Evolutionary conservation across 2,888 invertebrate genomes (phyloP).

Genomic region (Gonocerus acuteangulatus): DNA sequence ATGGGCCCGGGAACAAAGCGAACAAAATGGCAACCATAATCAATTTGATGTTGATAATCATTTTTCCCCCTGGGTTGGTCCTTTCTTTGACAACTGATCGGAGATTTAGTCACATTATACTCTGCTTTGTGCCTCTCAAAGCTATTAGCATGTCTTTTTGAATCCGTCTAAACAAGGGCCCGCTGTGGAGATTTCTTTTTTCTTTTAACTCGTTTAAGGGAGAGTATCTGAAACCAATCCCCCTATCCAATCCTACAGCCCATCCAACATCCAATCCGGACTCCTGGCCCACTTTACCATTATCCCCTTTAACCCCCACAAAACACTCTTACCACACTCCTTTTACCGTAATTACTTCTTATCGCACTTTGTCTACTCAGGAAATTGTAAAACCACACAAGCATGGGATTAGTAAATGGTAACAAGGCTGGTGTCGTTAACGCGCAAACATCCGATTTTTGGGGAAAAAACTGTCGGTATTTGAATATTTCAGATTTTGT

Average conservation of each 20-base stretch:
- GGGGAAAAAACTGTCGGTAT: too few species aligned
- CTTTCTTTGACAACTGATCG: slow-evolving; percentile 36
- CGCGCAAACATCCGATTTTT: too few species aligned
- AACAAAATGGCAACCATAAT: slow-evolving; percentile 36
- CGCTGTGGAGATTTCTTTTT: not conserved
- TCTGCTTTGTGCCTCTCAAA: slow-evolving; percentile 32
- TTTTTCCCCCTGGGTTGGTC: slow-evolving; percentile 33
- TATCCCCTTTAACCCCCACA: too few species aligned
- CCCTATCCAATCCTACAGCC: not conserved
- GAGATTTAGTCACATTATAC: slow-evolving; percentile 35
- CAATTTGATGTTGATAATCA: slow-evolving; percentile 36
- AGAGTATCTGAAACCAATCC: slow-evolving; percentile 16
- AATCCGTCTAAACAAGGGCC: not conserved
- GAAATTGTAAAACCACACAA: too few species aligned
- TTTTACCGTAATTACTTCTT: too few species aligned
- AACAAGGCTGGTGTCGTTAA: too few species aligned
- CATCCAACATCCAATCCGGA: not conserved
- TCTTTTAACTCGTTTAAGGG: slow-evolving; percentile 16
- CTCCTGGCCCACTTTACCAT: not conserved
- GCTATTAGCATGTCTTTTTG: slow-evolving; percentile 35
- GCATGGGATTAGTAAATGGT: too few species aligned
- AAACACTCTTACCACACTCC: too few species aligned
- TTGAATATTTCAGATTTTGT: too few species aligned
- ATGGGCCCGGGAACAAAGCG: slow-evolving; percentile 35
- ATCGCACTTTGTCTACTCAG: too few species aligned